Conservation (phyloP, 2,113 vertebrate genomes). For the Thinocorus orbignyianus region DNA sequence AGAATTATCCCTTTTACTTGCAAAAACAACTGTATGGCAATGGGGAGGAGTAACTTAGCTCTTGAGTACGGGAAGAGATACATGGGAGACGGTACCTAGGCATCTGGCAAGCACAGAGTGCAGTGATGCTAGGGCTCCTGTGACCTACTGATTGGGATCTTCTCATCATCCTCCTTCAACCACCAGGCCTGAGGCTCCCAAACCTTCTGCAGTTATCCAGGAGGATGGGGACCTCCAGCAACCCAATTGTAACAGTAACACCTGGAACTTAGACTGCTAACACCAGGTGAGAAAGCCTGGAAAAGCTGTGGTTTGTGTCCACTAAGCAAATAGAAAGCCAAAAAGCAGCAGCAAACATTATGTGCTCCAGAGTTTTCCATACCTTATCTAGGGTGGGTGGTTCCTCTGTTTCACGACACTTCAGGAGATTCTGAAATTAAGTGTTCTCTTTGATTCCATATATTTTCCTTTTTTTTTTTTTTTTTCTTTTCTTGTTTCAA, state of each 20-base stretch:
- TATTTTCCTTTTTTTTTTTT: not conserved
- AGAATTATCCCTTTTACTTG: not conserved
- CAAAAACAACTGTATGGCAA: not conserved
- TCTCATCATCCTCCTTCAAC: not conserved
- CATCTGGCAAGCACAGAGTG: rapidly evolving
- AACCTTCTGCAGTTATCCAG: not conserved
- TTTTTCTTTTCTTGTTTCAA: not conserved
- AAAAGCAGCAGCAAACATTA: not conserved
- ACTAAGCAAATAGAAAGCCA: not conserved
- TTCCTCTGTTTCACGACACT: not conserved
- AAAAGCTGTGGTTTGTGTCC: not conserved
- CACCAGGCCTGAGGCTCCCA: not conserved
- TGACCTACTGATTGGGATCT: not conserved
- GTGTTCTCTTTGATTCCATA: not conserved
- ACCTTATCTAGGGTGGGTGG: rapidly evolving
- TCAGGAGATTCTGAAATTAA: not conserved
- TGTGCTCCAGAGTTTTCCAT: not conserved
- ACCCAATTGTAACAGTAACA: not conserved
- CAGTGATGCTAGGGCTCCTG: not conserved
- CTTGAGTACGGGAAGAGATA: not conserved
- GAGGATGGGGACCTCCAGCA: not conserved
- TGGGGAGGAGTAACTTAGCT: not conserved
- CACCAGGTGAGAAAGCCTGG: not conserved
- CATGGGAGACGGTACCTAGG: not conserved
- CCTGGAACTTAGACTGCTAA: not conserved